Conservation (phyloP, 2,888 invertebrate species). For the Apamea sordens region DNA sequence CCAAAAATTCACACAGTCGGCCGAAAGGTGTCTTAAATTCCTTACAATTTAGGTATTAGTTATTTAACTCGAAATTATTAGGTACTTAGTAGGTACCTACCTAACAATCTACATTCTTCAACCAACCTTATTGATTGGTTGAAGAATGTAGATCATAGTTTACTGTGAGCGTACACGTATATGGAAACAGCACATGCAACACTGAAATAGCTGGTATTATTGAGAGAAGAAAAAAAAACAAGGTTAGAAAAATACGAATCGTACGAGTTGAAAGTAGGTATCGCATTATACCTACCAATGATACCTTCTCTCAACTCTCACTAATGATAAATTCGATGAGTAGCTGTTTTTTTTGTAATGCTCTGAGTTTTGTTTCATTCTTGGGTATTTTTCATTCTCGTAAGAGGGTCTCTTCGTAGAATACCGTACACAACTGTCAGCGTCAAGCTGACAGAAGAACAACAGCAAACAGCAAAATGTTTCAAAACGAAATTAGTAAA, state of each 20-base stretch:
- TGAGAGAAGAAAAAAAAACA: not conserved
- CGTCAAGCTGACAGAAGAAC: constrained; percentile 19
- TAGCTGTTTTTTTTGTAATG: not conserved
- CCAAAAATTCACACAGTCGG: not conserved
- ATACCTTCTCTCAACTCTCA: not conserved
- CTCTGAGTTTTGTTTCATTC: not conserved
- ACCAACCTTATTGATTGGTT: too few relatives aligned
- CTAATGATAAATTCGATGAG: not conserved
- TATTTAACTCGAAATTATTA: not conserved
- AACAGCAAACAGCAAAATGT: constrained; percentile 31
- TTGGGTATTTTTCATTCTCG: not conserved
- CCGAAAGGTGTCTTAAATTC: not conserved
- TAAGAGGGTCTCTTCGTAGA: not conserved
- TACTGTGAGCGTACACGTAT: not conserved
- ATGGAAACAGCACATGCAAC: not conserved
- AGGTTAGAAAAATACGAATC: not conserved
- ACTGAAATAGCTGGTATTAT: not conserved
- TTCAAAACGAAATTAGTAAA: constrained; percentile 62
- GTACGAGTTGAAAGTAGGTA: not conserved
- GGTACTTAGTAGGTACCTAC: not conserved
- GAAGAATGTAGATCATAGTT: not conserved
- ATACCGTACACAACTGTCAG: constrained; percentile 16
- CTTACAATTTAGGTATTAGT: not conserved
- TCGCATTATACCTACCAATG: not conserved
- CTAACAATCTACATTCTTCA: too few relatives aligned